Evolutionary conservation across 2,797 vertebrate species (phyloP).

Genomic region (Peromyscus nudipes): DNA sequence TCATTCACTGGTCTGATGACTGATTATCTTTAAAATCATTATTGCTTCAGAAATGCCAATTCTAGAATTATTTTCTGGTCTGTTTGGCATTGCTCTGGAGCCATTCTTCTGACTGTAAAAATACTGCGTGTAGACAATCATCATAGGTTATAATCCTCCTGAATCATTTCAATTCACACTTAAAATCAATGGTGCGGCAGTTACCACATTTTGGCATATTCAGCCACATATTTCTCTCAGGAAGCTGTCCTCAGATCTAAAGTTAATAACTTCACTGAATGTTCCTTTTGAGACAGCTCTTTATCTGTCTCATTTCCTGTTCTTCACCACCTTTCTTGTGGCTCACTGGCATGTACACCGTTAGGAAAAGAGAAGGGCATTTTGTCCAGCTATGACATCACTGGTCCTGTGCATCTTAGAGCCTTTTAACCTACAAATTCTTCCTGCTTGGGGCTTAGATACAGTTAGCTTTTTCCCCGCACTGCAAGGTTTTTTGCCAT

Average conservation of each 20-base stretch:
- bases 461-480: not conserved
- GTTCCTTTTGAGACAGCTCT: constrained; percentile 9
- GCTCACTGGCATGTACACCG: not conserved
- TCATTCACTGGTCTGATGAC: not conserved
- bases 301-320: not conserved
- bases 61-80: not conserved
- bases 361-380: not conserved
- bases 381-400: not conserved
- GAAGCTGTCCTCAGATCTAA: not conserved
- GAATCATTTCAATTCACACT: constrained; percentile 39
- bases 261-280: not conserved
- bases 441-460: constrained; percentile 1
- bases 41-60: not conserved
- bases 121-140: not conserved
- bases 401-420: not conserved
- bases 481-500: not conserved
- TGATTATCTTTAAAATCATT: not conserved
- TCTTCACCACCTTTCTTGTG: not conserved
- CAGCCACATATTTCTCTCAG: not conserved
- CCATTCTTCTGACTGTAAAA: constrained; percentile 48
- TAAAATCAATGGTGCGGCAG: constrained; percentile 23
- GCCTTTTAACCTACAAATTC: not conserved
- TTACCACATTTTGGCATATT: not conserved
- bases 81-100: constrained; percentile 7
- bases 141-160: constrained; percentile 5